These are phyloP conservation scores for Capra hircus DNA, from an alignment of 2,113 vertebrate genomes.

Conservation along the genomic window DNA sequence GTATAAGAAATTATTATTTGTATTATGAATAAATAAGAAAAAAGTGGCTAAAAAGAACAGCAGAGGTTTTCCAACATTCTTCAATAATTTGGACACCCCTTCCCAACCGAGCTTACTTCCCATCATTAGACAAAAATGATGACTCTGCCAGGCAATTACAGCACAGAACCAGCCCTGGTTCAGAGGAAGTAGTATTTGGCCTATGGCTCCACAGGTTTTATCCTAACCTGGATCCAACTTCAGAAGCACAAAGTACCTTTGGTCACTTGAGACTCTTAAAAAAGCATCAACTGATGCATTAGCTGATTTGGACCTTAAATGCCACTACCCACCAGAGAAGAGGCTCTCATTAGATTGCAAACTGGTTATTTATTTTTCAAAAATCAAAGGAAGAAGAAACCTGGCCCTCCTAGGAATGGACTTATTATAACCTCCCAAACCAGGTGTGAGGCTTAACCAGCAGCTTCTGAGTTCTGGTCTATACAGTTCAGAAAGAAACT, in stretches of 20 bases:
- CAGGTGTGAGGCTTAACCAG: background rate
- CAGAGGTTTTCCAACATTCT: background rate
- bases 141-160: background rate
- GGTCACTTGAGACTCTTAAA: constrained; percentile 9
- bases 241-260: background rate
- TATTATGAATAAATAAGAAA: constrained; percentile 36
- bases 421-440: background rate
- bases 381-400: background rate
- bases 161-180: background rate
- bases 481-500: background rate
- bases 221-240: background rate
- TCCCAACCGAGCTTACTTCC: background rate
- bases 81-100: background rate
- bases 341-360: background rate
- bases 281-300: background rate
- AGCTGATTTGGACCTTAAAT: background rate
- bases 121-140: background rate
- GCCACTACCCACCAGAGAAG: background rate
- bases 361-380: background rate
- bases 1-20: background rate
- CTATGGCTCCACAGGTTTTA: background rate
- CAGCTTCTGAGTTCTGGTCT: background rate
- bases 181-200: background rate
- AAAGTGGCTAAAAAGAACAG: background rate
- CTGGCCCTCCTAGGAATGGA: constrained; percentile 14